phyloP scores from a whole-genome alignment of 2,113 vertebrate species.

The Phocoena sinus region DNA sequence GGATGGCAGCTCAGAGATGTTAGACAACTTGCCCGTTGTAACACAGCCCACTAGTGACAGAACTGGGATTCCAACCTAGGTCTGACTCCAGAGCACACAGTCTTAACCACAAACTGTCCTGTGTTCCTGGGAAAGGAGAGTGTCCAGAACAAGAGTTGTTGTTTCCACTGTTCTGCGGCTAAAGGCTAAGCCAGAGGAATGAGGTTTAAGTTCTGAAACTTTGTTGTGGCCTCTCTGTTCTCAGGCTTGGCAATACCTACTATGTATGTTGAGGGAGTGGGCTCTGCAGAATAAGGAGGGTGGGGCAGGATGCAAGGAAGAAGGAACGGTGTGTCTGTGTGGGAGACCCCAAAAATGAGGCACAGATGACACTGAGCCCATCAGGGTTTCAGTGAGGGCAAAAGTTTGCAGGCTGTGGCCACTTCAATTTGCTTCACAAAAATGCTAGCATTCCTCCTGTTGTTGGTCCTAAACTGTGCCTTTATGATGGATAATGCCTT shows the following conservation, averaged over 20 bases:
- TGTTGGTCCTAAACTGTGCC: background rate
- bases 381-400: background rate
- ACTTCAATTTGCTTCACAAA: background rate
- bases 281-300: background rate
- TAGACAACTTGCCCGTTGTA: background rate
- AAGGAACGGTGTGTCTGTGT: background rate
- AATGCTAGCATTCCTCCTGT: background rate
- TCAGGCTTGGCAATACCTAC: background rate
- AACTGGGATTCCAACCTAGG: background rate
- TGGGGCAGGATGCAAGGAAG: background rate
- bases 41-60: background rate
- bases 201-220: background rate
- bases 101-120: background rate
- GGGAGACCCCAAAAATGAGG: background rate
- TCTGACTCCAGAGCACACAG: background rate
- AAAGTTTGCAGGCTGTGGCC: background rate
- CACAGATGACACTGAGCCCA: background rate
- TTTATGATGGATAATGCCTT: slow-evolving; percentile 23
- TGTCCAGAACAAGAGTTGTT: background rate
- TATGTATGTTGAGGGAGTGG: background rate
- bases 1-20: background rate
- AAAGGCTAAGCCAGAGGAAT: background rate
- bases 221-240: background rate
- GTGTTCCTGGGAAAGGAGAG: background rate
- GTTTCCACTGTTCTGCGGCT: background rate